Conservation (phyloP, 2,113 vertebrate species). For the Rhinolophus ferrumequinum region DNA sequence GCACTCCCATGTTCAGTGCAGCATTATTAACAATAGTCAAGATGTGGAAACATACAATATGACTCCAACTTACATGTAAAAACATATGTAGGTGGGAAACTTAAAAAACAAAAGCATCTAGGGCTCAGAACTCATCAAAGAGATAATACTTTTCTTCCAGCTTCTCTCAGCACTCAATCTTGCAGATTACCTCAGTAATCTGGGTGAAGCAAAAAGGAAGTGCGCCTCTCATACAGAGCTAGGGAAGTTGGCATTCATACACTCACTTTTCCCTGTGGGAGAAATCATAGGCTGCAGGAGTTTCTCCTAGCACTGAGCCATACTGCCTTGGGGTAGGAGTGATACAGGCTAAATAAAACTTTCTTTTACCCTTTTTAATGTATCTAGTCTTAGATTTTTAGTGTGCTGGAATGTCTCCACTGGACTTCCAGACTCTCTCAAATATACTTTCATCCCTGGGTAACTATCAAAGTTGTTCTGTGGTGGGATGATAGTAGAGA, state of each 20-base stretch:
- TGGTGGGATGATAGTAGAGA: not conserved
- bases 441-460: not conserved
- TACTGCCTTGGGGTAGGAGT: not conserved
- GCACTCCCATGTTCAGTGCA: no score
- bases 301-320: not conserved
- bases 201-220: not conserved
- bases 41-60: no score
- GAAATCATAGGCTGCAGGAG: not conserved
- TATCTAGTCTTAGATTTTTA: not conserved
- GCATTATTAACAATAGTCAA: no score
- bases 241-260: not conserved
- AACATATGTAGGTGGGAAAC: no score
- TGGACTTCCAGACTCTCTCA: not conserved
- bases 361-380: not conserved
- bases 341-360: not conserved
- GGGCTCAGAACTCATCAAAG: no score
- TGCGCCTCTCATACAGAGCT: not conserved
- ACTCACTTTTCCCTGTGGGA: not conserved
- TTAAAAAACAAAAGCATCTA: no score
- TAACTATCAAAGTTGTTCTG: not conserved
- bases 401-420: not conserved
- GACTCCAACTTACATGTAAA: no score
- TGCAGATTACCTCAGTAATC: not conserved
- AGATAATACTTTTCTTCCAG: not conserved
- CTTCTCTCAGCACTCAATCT: not conserved